phyloP scores from a whole-genome alignment of 2,113 vertebrate genomes.

The Malurus alboscapulatus region DNA sequence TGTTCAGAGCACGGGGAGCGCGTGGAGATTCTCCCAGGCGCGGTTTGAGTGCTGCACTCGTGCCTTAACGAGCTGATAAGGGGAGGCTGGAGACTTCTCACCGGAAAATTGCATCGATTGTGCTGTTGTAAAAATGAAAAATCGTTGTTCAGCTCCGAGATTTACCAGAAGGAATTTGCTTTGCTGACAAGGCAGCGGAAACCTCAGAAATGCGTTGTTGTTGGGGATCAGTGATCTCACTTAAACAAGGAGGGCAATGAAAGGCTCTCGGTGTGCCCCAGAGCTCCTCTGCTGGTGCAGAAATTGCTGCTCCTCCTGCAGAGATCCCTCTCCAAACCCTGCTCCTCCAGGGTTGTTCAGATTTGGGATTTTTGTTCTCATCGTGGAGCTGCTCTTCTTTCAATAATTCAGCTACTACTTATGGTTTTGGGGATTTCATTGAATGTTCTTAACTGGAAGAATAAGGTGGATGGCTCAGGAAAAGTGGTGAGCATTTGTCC shows the following conservation, averaged over 20 bases:
- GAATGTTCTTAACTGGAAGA: not conserved
- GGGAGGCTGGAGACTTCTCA: conserved; percentile 34
- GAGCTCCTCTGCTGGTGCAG: not conserved
- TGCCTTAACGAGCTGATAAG: conserved; percentile 19
- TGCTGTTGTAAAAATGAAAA: conserved; percentile 39
- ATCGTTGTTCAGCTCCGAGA: conserved; percentile 7
- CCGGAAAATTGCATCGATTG: conserved; percentile 56
- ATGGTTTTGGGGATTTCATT: not conserved
- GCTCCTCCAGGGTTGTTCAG: not conserved
- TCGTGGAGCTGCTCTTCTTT: not conserved
- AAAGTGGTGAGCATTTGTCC: not conserved
- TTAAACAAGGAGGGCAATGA: conserved; percentile 31
- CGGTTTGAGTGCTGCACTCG: not conserved
- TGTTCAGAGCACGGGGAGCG: not conserved
- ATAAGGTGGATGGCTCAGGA: not conserved
- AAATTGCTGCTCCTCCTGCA: not conserved
- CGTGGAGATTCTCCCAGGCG: not conserved
- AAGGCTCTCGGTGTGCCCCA: not conserved
- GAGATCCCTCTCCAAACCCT: not conserved
- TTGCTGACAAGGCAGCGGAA: conserved; percentile 11
- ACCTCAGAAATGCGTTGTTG: not conserved
- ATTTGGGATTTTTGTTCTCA: not conserved
- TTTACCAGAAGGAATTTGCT: conserved; percentile 34
- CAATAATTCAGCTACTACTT: not conserved
- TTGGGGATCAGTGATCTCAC: conserved; percentile 8